Evolutionary conservation across 37 sponge, comb jelly and placozoan species (phyloP).

Genomic region (Corticium candelabrum): DNA sequence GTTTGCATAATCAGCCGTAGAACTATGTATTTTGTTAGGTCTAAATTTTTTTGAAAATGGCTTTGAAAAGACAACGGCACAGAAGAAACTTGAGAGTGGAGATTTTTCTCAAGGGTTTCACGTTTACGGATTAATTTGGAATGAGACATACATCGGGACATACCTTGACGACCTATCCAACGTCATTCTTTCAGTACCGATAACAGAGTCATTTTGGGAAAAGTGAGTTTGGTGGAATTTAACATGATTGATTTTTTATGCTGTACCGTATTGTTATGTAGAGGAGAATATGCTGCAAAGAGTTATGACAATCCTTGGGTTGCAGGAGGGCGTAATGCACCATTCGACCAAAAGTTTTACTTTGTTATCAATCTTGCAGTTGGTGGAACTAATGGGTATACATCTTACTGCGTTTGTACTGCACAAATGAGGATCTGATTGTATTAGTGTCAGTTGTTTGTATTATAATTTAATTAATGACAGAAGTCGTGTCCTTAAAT

Average conservation of each 20-base stretch:
- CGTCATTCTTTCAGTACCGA: slow-evolving; percentile 30
- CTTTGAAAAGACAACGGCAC: too few species aligned
- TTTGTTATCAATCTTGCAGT: slow-evolving; percentile 53
- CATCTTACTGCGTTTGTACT: too few species aligned
- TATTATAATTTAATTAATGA: too few species aligned
- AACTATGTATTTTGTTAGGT: too few species aligned
- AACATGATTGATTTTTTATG: not conserved
- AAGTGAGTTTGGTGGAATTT: not conserved
- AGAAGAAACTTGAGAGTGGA: not conserved
- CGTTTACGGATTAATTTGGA: slow-evolving; percentile 51
- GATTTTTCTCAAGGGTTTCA: slow-evolving; percentile 53
- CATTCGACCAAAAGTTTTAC: slow-evolving; percentile 51
- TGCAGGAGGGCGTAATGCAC: slow-evolving; percentile 37
- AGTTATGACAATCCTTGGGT: slow-evolving; percentile 55
- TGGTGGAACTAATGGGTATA: slow-evolving; percentile 45
- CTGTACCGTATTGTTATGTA: not conserved
- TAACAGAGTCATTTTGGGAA: slow-evolving; percentile 45
- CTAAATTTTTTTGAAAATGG: too few species aligned
- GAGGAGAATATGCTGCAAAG: slow-evolving; percentile 23
- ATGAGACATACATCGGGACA: slow-evolving; percentile 61
- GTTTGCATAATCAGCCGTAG: too few species aligned
- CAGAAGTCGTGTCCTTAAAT: too few species aligned
- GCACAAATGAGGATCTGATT: too few species aligned
- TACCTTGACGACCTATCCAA: slow-evolving; percentile 47
- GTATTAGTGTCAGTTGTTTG: too few species aligned